These are phyloP conservation scores for Drosophila sechellia DNA, from an alignment of 1,140 invertebrate species.

Conservation along the genomic window DNA sequence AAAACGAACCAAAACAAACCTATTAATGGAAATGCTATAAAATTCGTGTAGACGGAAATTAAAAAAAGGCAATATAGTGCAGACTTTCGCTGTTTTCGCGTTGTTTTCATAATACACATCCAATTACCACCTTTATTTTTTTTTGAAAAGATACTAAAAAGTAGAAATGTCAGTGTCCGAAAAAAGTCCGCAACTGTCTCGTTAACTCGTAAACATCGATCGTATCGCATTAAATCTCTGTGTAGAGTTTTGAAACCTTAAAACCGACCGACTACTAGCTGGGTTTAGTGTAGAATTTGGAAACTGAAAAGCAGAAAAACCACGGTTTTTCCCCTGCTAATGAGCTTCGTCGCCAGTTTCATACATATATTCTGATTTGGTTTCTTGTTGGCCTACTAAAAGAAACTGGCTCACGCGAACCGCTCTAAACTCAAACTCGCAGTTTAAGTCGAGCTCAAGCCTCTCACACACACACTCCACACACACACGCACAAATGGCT, in stretches of 20 bases:
- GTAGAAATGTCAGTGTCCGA: background rate
- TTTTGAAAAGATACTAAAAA: background rate
- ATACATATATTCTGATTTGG: constrained; percentile 45
- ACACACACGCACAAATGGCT: constrained; percentile 10
- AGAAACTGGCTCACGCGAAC: constrained; percentile 57
- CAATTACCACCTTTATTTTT: background rate
- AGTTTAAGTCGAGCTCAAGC: background rate
- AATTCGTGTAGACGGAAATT: background rate
- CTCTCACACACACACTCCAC: constrained; percentile 7
- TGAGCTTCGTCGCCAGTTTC: constrained; percentile 27
- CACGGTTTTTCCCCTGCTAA: constrained; percentile 16
- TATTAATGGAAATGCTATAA: constrained; percentile 3
- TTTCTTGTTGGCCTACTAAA: constrained; percentile 68
- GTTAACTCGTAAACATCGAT: background rate
- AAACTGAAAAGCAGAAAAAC: constrained; percentile 20
- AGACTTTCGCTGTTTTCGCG: background rate
- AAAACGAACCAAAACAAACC: background rate
- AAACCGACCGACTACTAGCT: background rate
- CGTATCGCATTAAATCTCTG: background rate
- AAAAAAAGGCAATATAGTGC: constrained; percentile 6
- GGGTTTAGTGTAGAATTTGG: constrained; percentile 10
- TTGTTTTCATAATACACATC: background rate
- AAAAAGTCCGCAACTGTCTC: background rate
- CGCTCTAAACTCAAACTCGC: background rate
- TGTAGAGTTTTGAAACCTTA: constrained; percentile 11